Conservation (phyloP, 2,113 vertebrate genomes). For the Hyla sarda region DNA sequence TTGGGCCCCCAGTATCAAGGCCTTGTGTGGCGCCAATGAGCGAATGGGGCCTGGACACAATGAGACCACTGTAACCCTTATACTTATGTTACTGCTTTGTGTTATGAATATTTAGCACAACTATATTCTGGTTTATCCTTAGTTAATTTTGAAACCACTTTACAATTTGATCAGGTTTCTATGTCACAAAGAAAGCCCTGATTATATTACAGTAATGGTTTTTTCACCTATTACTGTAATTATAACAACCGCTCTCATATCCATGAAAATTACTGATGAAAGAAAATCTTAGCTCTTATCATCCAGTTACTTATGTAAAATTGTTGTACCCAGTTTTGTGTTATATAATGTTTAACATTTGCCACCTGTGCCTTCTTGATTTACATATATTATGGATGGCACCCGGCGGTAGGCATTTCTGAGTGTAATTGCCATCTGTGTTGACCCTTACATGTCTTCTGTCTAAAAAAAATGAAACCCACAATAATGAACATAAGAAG, state of each 20-base stretch:
- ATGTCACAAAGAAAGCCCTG: not conserved
- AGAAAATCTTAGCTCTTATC: not conserved
- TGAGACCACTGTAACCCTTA: too few relatives aligned
- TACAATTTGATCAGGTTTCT: not conserved
- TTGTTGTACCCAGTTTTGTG: not conserved
- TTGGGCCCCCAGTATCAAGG: too few relatives aligned
- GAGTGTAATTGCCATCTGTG: not conserved
- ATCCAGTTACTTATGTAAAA: not conserved
- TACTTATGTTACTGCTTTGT: not conserved
- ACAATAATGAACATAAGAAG: not conserved
- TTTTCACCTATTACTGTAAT: constrained; percentile 7
- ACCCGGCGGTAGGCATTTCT: not conserved
- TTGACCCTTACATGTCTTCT: not conserved
- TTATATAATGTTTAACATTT: not conserved
- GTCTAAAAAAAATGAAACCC: not conserved
- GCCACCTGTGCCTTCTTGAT: not conserved
- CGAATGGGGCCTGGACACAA: too few relatives aligned
- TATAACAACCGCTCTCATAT: not conserved
- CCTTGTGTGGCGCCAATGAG: too few relatives aligned
- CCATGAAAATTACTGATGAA: not conserved
- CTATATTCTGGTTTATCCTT: not conserved
- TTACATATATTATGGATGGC: not conserved
- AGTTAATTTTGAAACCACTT: not conserved
- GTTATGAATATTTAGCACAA: not conserved
- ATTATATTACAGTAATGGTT: not conserved